Evolutionary conservation across 2,888 invertebrate species (phyloP), one percentile per base, ranked within the genome.

Genomic region (Latrodectus elegans): DNA sequence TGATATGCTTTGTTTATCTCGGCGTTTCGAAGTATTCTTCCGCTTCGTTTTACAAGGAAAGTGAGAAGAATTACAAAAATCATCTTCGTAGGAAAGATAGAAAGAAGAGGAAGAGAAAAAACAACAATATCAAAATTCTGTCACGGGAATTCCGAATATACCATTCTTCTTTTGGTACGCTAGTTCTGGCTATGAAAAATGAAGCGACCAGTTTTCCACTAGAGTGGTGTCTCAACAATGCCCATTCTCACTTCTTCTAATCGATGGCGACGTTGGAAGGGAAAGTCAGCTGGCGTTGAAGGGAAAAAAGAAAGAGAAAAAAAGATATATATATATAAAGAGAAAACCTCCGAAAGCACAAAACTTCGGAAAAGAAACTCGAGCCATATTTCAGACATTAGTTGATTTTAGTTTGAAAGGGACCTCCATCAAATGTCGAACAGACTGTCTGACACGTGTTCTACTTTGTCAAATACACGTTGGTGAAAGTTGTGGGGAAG

Each of bases 341-440:
- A 38, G 38, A 38, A 38, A 38, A 38, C 38, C 38, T 38, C 38
- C 60, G 60, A 60, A 38, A 60, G 60, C 60, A 12, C 60, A 72
- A 72, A 80, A 81, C 67, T 81, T 73, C 52, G 14, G 64, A 60
- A 81, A 81, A 81, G 81, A 81, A 81, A 74, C 74, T 81, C 67
- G 81, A 74, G 67, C 81, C 67, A 81, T 81, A 81, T 81, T 81
- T 81, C 49, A 74, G 81, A 81, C 65, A 81, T 81, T 81, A 72
- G 81, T 65, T 64, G 65, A 72, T 73, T 65, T 73, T 81, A 73
- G 81, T 74, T 74, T 81, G 81, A 73, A 72, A 65, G 67, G 65
- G 64, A 52, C 67, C 73, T 81, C 71, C 72, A 51, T 17, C 49
- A n/a, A 52, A 67, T 51, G 52, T 80, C 73, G 14, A 72, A 65